phyloP scores from a whole-genome alignment of 2,888 invertebrate genomes.

The Osmoderma eremita region DNA sequence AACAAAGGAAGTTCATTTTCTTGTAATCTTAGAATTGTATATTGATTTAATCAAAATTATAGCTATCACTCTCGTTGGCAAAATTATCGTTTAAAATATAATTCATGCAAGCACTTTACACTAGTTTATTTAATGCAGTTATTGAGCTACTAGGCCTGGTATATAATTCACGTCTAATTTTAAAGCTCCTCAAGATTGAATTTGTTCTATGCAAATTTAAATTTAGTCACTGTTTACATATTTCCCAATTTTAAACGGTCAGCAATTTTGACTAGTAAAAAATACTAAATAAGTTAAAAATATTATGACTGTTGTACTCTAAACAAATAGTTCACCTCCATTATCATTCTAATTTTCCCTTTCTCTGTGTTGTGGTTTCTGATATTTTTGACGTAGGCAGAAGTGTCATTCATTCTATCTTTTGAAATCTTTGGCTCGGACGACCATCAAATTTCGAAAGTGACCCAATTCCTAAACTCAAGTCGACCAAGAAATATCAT shows the following conservation, averaged over 20 bases:
- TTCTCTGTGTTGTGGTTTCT: not conserved
- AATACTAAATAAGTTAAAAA: too few relatives aligned
- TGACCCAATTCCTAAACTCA: constrained; percentile 17
- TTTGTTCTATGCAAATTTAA: constrained; percentile 23
- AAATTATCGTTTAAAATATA: too few relatives aligned
- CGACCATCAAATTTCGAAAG: constrained; percentile 27
- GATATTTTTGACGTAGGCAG: not conserved
- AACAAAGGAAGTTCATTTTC: too few relatives aligned
- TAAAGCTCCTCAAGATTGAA: constrained; percentile 1
- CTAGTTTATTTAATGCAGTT: constrained; percentile 13
- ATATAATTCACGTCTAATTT: constrained; percentile 10
- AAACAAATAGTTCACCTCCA: not conserved
- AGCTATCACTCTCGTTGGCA: not conserved
- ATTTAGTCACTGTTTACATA: constrained; percentile 22
- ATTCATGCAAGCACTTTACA: constrained; percentile 1
- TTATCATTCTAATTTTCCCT: not conserved
- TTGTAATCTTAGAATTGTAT: too few relatives aligned
- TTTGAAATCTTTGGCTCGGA: constrained; percentile 28
- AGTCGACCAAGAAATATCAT: constrained; percentile 3
- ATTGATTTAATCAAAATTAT: too few relatives aligned
- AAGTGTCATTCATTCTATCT: not conserved
- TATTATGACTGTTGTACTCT: not conserved
- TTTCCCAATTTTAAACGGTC: constrained; percentile 12
- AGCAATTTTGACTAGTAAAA: not conserved
- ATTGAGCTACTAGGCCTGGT: constrained; percentile 3